Base-by-base conservation (phyloP, 2,797 vertebrate species). In the Varecia variegata region DNA sequence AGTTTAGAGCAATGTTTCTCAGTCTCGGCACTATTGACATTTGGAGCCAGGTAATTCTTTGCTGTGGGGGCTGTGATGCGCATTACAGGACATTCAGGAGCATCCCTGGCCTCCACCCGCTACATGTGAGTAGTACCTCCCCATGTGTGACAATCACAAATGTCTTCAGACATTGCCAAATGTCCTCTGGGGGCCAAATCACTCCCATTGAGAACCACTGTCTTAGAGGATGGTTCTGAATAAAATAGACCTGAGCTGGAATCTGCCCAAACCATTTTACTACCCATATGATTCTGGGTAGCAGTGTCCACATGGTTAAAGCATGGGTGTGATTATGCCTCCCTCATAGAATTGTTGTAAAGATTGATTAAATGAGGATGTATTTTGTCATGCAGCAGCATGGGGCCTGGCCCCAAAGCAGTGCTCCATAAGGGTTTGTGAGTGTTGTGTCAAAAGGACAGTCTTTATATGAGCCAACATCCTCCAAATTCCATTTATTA, bases 401-500 rank as follows among this genome's bases (percentile, higher is more conserved):
- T 12, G 15, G 43, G n/a, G 27, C 35, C 79, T 92, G 32, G 50
- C 25, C 32, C 32, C 2, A 76, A 93, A 67, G 60, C 35, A 90
- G 45, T 35, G 67, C 23, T 84, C 67, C 13, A 45, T 38, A 52
- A 70, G 15, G 17, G n/a, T 23, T 60, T 35, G 20, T 35, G n/a
- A 74, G 52, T 38, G 8, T 21, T 77, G 52, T 60, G 32, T 67
- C 12, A 17, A 89, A 88, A 92, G 71, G 38, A 67, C 23, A 43
- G 84, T 60, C 27, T 85, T 62, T 85, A 7, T 60, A 30, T 90
- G 52, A 92, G 35, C 71, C 60, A 91, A 76, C 32, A 50, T 77
- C 17, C 11, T 96, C 83, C 65, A 71, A 73, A 91, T 27, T 77
- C 38, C 93, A 23, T 94, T 90, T 76, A 70, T 20, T 70, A 89